A percentile compares a stretch with the other conserved stretches of the same genome.
Conservation (phyloP, 2,888 invertebrate genomes). For the Junonia oenone region DNA sequence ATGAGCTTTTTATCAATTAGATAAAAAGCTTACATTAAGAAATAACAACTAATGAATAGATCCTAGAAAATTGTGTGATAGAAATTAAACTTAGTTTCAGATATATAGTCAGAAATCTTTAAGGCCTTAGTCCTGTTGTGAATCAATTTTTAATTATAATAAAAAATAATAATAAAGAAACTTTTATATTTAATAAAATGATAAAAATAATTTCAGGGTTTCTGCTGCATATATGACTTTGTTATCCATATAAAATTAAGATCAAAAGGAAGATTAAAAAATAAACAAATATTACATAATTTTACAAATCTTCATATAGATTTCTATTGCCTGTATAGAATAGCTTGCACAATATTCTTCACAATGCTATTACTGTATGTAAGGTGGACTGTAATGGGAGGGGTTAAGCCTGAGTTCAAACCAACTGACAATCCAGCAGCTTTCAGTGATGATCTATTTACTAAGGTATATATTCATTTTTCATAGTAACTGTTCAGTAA, state of each 20-base stretch:
- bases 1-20: too few species aligned
- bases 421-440: constrained; percentile 95
- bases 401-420: constrained; percentile 89
- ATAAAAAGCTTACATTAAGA: too few species aligned
- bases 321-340: constrained; percentile 47
- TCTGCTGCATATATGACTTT: constrained; percentile 86
- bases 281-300: neutral
- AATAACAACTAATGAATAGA: too few species aligned
- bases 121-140: too few species aligned
- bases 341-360: constrained; percentile 64
- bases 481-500: too few species aligned
- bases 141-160: too few species aligned
- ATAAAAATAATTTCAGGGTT: constrained; percentile 79
- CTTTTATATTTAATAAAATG: too few species aligned
- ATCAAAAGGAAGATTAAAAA: constrained; percentile 10
- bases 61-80: too few species aligned
- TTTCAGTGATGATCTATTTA: constrained; percentile 82
- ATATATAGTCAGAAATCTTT: too few species aligned
- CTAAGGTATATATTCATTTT: constrained; percentile 81
- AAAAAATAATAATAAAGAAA: too few species aligned
- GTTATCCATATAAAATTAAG: constrained; percentile 32
- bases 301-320: constrained; percentile 6
- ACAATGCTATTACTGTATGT: constrained; percentile 79
- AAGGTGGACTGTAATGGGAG: constrained; percentile 89
- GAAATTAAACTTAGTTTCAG: too few species aligned